A percentile compares a stretch with the other conserved stretches of the same genome.
phyloP scores from a whole-genome alignment of 1,140 invertebrate species.

The Teleogryllus occipitalis region DNA sequence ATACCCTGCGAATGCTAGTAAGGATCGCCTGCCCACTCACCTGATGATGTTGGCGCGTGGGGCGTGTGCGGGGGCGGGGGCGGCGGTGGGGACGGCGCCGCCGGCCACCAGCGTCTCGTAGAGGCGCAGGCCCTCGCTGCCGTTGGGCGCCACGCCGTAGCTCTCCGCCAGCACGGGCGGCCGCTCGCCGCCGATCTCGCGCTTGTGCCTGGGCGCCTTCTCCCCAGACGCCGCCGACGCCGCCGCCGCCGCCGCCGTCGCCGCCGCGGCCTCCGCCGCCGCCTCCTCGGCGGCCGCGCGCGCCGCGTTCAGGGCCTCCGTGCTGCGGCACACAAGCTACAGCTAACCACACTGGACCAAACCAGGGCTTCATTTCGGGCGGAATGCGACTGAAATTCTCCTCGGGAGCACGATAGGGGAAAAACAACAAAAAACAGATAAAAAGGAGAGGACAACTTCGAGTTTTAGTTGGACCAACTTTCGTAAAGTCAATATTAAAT shows the following conservation, averaged over 20 bases:
- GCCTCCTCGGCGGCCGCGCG: too few species aligned
- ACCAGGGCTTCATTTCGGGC: too few species aligned
- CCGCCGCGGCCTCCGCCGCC: background rate
- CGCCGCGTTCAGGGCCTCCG: background rate
- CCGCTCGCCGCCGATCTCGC: background rate
- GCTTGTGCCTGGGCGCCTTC: background rate
- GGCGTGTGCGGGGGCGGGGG: background rate
- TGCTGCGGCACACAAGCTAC: background rate
- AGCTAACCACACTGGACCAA: too few species aligned
- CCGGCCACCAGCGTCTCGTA: background rate
- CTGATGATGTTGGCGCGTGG: background rate
- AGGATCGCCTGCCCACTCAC: background rate
- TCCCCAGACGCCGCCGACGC: too few species aligned
- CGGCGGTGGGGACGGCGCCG: background rate
- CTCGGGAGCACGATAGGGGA: too few species aligned
- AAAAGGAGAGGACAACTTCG: too few species aligned
- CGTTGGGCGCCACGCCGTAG: background rate
- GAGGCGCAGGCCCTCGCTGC: slow-evolving; percentile 9
- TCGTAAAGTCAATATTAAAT: too few species aligned
- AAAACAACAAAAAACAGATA: too few species aligned
- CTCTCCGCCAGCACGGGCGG: background rate
- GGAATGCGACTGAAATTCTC: too few species aligned
- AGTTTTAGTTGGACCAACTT: too few species aligned
- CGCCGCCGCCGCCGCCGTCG: too few species aligned
- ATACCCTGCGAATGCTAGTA: too few species aligned